These are phyloP conservation scores for Monochamus saltuarius DNA, from an alignment of 1,140 invertebrate species.

Conservation along the genomic window DNA sequence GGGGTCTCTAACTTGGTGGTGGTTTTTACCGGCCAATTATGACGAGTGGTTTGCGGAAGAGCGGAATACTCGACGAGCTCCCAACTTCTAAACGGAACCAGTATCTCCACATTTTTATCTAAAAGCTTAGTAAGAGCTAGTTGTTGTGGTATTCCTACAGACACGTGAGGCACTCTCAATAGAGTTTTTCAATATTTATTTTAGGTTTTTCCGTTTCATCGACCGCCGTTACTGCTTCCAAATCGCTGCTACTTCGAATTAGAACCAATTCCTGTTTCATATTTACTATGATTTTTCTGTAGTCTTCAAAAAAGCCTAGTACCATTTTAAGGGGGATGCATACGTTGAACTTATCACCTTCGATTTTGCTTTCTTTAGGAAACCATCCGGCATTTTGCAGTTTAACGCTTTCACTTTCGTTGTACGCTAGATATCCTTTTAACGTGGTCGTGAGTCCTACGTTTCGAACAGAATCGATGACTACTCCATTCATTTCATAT, in stretches of 20 bases:
- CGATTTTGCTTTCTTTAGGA: slow-evolving; percentile 20
- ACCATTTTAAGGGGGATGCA: slow-evolving; percentile 49
- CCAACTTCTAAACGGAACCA: slow-evolving; percentile 27
- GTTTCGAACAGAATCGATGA: slow-evolving; percentile 52
- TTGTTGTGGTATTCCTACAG: slow-evolving; percentile 13
- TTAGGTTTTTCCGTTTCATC: slow-evolving; percentile 16
- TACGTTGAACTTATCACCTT: slow-evolving; percentile 43
- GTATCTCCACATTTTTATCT: slow-evolving; percentile 23
- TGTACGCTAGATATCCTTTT: slow-evolving; percentile 47
- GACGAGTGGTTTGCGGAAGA: slow-evolving; percentile 8
- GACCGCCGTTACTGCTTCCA: slow-evolving; percentile 22
- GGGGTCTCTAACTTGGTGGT: slow-evolving; percentile 20
- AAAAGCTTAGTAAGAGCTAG: slow-evolving; percentile 24
- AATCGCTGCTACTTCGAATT: slow-evolving; percentile 43
- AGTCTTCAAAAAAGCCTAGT: slow-evolving; percentile 54
- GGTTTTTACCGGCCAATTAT: slow-evolving; percentile 38
- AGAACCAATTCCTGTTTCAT: slow-evolving; percentile 54
- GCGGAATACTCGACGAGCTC: slow-evolving; percentile 18
- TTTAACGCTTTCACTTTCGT: slow-evolving; percentile 26
- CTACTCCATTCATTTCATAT: slow-evolving; percentile 52
- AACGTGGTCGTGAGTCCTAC: slow-evolving; percentile 49
- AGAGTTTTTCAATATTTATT: slow-evolving; percentile 23
- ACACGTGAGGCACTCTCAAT: slow-evolving; percentile 29
- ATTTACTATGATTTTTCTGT: slow-evolving; percentile 52
- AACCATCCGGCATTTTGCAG: slow-evolving; percentile 44